phyloP scores from a whole-genome alignment of 2,113 vertebrate species.

The Neoarius graeffei region DNA sequence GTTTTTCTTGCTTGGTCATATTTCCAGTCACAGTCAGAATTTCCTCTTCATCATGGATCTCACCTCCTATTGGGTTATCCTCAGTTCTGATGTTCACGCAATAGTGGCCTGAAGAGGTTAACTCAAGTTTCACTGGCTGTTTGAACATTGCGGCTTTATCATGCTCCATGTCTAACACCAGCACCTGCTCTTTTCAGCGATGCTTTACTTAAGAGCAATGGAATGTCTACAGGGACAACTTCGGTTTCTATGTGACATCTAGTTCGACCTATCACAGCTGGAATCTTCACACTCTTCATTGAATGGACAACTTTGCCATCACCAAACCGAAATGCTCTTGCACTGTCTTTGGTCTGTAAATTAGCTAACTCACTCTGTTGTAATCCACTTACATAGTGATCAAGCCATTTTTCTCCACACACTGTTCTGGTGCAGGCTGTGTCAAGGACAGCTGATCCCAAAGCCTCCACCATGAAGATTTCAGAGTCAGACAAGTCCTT shows the following conservation, averaged over 20 bases:
- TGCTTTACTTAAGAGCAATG: not conserved
- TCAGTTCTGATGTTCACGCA: no score
- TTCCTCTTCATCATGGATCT: no score
- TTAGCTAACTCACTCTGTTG: not conserved
- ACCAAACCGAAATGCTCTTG: not conserved
- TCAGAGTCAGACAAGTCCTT: not conserved
- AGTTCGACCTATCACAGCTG: not conserved
- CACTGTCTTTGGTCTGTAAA: not conserved
- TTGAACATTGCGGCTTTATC: not conserved
- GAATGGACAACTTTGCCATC: no score
- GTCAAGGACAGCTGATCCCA: not conserved
- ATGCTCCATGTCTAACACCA: not conserved
- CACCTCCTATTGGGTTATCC: no score
- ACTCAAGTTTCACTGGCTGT: no score
- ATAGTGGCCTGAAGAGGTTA: no score
- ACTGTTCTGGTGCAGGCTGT: not conserved
- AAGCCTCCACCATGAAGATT: not conserved
- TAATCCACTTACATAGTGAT: not conserved
- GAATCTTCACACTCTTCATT: not conserved
- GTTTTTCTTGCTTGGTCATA: no score
- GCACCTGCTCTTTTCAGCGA: not conserved
- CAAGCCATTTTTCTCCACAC: not conserved
- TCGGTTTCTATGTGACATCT: no score
- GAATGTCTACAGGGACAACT: no score
- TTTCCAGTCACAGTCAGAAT: no score